Conservation (phyloP, 2,113 vertebrate species). For the Actinemys pallida region DNA sequence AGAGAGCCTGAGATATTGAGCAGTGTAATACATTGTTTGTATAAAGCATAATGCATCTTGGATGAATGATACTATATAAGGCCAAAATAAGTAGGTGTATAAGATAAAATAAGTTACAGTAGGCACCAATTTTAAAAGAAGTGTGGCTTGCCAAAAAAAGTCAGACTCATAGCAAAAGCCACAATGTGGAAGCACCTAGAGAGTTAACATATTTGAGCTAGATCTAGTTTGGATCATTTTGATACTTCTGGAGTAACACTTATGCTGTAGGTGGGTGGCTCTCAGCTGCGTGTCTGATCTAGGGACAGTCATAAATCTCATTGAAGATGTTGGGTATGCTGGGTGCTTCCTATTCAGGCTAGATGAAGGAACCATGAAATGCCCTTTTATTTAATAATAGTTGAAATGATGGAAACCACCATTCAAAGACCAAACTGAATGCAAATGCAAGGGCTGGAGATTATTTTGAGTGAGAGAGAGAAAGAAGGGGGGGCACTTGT, state of each 20-base stretch:
- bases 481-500: background rate
- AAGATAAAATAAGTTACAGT: background rate
- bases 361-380: background rate
- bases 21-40: background rate
- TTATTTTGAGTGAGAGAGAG: background rate
- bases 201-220: background rate
- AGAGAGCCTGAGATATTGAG: background rate
- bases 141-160: background rate
- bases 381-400: background rate
- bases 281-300: background rate
- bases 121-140: background rate
- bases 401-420: background rate
- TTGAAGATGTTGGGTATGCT: background rate
- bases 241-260: background rate
- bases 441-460: background rate
- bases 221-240: background rate
- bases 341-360: background rate
- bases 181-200: background rate
- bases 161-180: background rate
- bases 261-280: background rate
- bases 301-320: background rate
- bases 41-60: background rate
- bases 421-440: background rate
- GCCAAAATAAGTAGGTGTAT: background rate
- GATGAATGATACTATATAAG: background rate